phyloP scores from a whole-genome alignment of 92 coral and sea anemone genomes.

The Pocillopora grandis region DNA sequence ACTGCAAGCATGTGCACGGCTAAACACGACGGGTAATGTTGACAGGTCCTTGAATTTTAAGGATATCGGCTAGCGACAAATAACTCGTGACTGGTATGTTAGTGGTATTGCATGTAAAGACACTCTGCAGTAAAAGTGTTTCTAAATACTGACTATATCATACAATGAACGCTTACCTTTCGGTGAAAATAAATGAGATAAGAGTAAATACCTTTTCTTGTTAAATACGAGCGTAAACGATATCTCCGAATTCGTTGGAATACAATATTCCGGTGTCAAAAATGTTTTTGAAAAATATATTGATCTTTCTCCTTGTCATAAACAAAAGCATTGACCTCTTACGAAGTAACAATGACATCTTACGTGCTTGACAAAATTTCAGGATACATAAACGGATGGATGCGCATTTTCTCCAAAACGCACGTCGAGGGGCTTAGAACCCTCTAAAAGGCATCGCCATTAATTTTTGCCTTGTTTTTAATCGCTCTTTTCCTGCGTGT shows the following conservation, averaged over 20 bases:
- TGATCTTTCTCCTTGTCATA: background rate
- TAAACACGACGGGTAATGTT: background rate
- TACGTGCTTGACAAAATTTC: background rate
- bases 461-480: background rate
- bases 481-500: too few species aligned
- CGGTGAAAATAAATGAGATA: background rate
- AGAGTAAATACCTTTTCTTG: conserved; percentile 1
- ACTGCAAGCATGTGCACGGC: background rate
- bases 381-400: background rate
- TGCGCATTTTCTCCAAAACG: conserved; percentile 27
- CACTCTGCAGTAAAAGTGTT: background rate
- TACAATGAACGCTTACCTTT: background rate
- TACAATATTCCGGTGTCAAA: background rate
- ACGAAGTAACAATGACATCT: background rate
- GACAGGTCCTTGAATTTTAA: background rate
- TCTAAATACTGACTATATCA: background rate
- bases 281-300: background rate
- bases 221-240: background rate
- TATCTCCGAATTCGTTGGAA: background rate
- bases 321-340: background rate
- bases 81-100: background rate
- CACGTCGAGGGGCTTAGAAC: background rate
- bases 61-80: background rate
- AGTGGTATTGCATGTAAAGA: background rate
- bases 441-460: background rate